A percentile compares a stretch with the other conserved stretches of the same genome.
phyloP scores from a whole-genome alignment of 1,140 invertebrate genomes.

The Drosophila bocqueti region DNA sequence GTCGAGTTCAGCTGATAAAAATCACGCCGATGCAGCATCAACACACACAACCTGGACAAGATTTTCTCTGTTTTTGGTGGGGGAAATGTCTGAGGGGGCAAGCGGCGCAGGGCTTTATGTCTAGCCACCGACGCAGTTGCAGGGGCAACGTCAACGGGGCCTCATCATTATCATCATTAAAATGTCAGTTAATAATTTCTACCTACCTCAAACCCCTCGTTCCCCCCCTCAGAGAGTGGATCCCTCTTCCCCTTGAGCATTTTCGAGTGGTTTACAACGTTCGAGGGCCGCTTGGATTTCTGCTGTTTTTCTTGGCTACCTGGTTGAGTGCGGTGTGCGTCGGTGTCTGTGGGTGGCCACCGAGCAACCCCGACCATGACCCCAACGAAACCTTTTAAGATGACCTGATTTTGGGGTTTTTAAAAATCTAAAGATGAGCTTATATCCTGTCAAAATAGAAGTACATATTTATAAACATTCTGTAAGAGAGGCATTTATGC shows the following conservation, averaged over 20 bases:
- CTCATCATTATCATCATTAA: constrained; percentile 83
- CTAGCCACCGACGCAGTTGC: constrained; percentile 81
- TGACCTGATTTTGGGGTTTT: constrained; percentile 26
- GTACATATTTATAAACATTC: not conserved
- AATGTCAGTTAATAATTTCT: constrained; percentile 83
- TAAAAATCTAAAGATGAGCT: not conserved
- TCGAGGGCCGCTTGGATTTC: constrained; percentile 20
- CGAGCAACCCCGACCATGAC: not conserved
- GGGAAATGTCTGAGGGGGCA: constrained; percentile 21
- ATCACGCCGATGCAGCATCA: constrained; percentile 51
- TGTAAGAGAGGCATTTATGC: not conserved
- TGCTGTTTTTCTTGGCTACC: constrained; percentile 59
- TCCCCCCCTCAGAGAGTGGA: not conserved
- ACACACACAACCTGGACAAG: constrained; percentile 32
- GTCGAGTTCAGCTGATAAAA: constrained; percentile 60
- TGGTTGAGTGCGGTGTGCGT: constrained; percentile 25
- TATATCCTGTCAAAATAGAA: not conserved
- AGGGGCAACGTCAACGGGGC: constrained; percentile 77
- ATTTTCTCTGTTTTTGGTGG: constrained; percentile 22
- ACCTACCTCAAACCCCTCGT: constrained; percentile 30
- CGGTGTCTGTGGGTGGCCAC: constrained; percentile 45
- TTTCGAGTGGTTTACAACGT: constrained; percentile 72
- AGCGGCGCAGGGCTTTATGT: constrained; percentile 55
- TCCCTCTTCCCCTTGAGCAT: not conserved
- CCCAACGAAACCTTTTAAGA: not conserved